Conservation (phyloP, 2,888 invertebrate genomes). For the Sminthurinus aureus region DNA sequence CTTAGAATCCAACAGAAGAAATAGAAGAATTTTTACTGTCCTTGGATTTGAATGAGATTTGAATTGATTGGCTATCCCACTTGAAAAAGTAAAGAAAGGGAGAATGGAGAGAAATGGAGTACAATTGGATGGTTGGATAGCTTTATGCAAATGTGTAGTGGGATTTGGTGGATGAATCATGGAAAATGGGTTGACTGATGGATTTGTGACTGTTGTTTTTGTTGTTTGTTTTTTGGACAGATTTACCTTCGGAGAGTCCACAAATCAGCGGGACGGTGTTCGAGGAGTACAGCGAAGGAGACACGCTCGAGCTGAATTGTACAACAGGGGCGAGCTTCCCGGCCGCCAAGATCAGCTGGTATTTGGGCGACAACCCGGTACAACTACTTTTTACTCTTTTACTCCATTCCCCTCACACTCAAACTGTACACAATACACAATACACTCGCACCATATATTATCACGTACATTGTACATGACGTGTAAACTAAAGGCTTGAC, state of each 20-base stretch:
- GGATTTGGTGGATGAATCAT: no score
- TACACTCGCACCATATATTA: not conserved
- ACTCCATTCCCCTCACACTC: not conserved
- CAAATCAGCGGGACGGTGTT: conserved; percentile 56
- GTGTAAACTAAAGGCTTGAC: no score
- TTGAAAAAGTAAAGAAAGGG: no score
- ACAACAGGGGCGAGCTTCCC: conserved; percentile 56
- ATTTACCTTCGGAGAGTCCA: conserved; percentile 58
- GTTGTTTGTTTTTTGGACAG: conserved; percentile 41
- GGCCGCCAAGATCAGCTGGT: conserved; percentile 58
- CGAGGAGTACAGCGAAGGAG: conserved; percentile 58
- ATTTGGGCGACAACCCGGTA: conserved; percentile 51
- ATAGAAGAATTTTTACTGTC: no score
- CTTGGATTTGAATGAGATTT: no score
- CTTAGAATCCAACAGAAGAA: no score
- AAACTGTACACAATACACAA: not conserved
- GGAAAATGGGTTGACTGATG: no score
- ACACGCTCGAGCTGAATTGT: conserved; percentile 57
- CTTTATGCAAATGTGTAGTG: no score
- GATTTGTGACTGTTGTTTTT: not conserved
- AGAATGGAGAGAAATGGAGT: no score
- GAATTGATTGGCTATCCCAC: no score
- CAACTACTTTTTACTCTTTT: not conserved
- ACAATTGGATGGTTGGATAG: no score
- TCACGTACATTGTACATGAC: no score